Evolutionary conservation across 2,797 vertebrate species (phyloP).

Genomic region (Chelon labrosus): DNA sequence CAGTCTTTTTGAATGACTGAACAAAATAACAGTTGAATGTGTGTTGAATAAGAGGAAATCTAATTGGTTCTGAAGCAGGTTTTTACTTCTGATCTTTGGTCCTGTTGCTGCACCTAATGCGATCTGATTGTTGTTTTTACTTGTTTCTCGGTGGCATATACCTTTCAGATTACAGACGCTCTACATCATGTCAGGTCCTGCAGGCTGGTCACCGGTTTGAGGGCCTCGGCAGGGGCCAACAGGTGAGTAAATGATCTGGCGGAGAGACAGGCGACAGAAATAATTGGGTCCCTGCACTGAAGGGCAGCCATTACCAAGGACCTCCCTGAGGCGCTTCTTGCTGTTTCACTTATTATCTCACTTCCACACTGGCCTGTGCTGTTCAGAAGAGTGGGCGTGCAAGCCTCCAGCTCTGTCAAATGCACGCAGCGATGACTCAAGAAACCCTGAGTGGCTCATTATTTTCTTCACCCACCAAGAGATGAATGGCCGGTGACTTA

Average conservation of each 20-base stretch:
- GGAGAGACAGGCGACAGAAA: slow-evolving; percentile 59
- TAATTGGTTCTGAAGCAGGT: slow-evolving; percentile 17
- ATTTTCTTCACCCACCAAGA: slow-evolving; percentile 63
- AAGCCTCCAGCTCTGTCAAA: slow-evolving; percentile 56
- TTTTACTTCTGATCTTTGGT: slow-evolving; percentile 12
- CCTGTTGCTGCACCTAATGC: slow-evolving; percentile 3
- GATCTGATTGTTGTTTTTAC: slow-evolving; percentile 11
- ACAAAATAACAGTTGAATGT: slow-evolving; percentile 13
- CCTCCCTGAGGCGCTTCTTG: slow-evolving; percentile 61
- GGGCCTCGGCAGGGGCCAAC: slow-evolving; percentile 33
- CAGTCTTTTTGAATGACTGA: slow-evolving; percentile 33
- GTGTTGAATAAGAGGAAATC: slow-evolving; percentile 9
- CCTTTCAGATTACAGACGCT: slow-evolving; percentile 18
- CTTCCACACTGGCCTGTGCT: slow-evolving; percentile 41
- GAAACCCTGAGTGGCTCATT: slow-evolving; percentile 65
- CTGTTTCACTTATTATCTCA: slow-evolving; percentile 67
- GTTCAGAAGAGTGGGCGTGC: slow-evolving; percentile 44
- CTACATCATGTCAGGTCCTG: slow-evolving; percentile 27
- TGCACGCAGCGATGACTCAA: slow-evolving; percentile 63
- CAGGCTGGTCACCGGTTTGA: slow-evolving; percentile 27
- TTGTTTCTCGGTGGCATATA: slow-evolving; percentile 20
- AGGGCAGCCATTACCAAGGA: slow-evolving; percentile 53
- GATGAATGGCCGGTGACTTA: slow-evolving; percentile 51
- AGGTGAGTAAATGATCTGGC: slow-evolving; percentile 62
- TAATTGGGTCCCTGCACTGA: slow-evolving; percentile 63